Evolutionary conservation across 2,888 invertebrate genomes (phyloP).

Genomic region (Ypsolopha sequella): DNA sequence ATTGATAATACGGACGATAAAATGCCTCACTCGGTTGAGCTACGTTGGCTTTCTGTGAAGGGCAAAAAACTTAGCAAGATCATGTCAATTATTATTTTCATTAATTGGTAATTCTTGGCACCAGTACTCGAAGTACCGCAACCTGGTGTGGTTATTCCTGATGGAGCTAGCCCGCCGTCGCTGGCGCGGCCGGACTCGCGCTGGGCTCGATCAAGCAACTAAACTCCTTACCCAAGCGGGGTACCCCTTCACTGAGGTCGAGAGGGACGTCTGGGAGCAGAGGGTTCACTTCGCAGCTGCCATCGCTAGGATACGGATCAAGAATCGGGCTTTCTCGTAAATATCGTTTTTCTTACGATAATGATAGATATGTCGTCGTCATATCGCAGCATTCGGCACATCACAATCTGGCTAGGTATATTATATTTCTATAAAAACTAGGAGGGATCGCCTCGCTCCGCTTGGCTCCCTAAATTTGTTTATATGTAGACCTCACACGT

Average conservation of each 20-base stretch:
- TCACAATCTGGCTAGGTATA: no score
- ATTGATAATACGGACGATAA: no score
- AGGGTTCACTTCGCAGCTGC: constrained; percentile 81
- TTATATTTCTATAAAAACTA: no score
- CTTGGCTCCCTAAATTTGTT: no score
- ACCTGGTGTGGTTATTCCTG: constrained; percentile 74
- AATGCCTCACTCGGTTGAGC: no score
- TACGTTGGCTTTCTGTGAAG: no score
- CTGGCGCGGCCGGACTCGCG: constrained; percentile 53
- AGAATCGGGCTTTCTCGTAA: constrained; percentile 76
- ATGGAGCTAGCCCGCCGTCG: constrained; percentile 78
- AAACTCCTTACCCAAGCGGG: constrained; percentile 35
- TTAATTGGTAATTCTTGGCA: not conserved
- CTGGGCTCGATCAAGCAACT: constrained; percentile 34
- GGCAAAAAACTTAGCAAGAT: no score
- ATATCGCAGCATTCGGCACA: no score
- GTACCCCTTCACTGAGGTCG: constrained; percentile 62
- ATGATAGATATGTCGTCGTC: no score
- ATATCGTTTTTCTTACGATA: not conserved
- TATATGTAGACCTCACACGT: no score
- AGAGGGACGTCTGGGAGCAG: constrained; percentile 73
- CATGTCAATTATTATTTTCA: no score
- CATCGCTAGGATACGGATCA: constrained; percentile 80
- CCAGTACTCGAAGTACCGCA: constrained; percentile 36
- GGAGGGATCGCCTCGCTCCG: no score